phyloP scores from a whole-genome alignment of 2,888 invertebrate species.

The Malacosoma neustria region DNA sequence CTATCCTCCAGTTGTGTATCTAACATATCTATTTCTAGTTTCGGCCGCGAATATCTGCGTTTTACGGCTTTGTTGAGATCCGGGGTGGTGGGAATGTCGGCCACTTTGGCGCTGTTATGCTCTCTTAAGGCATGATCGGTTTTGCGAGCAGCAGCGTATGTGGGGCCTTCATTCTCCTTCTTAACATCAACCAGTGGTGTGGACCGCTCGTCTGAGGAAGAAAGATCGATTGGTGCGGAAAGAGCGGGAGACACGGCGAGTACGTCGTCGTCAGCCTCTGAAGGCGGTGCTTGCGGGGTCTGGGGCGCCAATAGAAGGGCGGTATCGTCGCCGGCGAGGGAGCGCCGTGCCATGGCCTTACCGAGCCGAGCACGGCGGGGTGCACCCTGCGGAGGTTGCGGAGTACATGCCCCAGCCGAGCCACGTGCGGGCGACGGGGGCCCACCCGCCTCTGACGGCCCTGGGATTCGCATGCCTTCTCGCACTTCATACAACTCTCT shows the following conservation, averaged over 20 bases:
- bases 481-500: constrained; percentile 56
- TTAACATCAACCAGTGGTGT: constrained; percentile 62
- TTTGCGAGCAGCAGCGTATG: constrained; percentile 45
- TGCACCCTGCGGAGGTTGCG: constrained; percentile 69
- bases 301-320: constrained; percentile 50
- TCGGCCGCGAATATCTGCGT: constrained; percentile 59
- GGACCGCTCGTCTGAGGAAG: constrained; percentile 62
- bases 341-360: constrained; percentile 81
- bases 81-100: constrained; percentile 13
- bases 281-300: constrained; percentile 30
- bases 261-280: constrained; percentile 69
- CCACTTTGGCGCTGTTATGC: constrained; percentile 37
- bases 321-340: constrained; percentile 71
- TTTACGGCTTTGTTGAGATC: constrained; percentile 50
- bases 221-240: constrained; percentile 61
- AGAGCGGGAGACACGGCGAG: constrained; percentile 62
- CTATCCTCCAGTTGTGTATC: constrained; percentile 60
- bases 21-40: constrained; percentile 65
- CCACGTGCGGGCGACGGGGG: constrained; percentile 82
- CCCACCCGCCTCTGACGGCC: constrained; percentile 59
- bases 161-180: constrained; percentile 64
- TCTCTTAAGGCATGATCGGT: constrained; percentile 61
- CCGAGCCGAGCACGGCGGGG: constrained; percentile 62
- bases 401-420: constrained; percentile 78
- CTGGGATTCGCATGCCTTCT: constrained; percentile 47